Conservation (phyloP, 2,113 vertebrate species). For the Malurus elegans region DNA sequence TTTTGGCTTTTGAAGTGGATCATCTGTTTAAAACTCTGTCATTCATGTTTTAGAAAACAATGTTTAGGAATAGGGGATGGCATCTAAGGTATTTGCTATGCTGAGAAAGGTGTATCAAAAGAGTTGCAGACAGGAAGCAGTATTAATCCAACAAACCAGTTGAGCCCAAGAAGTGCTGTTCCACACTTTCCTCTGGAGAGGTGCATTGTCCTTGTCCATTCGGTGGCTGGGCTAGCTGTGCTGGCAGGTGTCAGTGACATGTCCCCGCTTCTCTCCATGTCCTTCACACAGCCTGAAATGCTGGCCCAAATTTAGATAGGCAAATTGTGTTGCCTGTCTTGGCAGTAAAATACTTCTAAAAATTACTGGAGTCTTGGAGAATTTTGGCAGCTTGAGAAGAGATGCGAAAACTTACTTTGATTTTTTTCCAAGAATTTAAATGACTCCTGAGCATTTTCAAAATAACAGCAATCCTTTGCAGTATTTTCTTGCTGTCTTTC, state of each 20-base stretch:
- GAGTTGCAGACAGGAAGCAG: background rate
- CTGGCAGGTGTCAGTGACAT: background rate
- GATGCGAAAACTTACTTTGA: background rate
- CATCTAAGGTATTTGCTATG: background rate
- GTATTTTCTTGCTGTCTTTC: background rate
- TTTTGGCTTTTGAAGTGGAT: background rate
- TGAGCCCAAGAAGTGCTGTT: rapidly evolving
- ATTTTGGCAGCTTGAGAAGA: slow-evolving; percentile 1
- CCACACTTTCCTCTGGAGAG: background rate
- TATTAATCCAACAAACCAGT: background rate
- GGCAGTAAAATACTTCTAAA: background rate
- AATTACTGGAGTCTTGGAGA: background rate
- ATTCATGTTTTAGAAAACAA: background rate
- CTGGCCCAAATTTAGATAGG: background rate
- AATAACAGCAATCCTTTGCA: background rate
- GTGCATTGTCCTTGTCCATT: background rate
- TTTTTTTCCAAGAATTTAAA: background rate
- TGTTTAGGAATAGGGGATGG: background rate
- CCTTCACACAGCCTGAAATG: background rate
- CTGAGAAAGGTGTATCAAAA: background rate
- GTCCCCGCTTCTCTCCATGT: background rate
- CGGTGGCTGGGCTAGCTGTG: background rate
- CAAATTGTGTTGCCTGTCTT: background rate
- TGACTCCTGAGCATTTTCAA: background rate
- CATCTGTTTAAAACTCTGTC: background rate